Evolutionary conservation across 2,113 vertebrate species (phyloP).

Genomic region (Paradisaea rubra): DNA sequence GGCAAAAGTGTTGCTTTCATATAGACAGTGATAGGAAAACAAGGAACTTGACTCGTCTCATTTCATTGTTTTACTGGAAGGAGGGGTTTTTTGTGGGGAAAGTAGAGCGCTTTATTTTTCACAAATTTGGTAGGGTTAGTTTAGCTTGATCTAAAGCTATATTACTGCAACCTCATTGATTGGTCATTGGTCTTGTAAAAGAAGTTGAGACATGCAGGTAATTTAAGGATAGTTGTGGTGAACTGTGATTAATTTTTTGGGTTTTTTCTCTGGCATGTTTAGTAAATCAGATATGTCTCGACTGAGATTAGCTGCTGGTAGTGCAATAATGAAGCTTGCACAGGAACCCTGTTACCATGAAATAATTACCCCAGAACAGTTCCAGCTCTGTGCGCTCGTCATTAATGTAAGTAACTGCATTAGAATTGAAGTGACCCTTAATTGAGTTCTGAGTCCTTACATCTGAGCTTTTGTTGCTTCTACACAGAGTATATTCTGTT

Average conservation of each 20-base stretch:
- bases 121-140: neutral
- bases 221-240: neutral
- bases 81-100: neutral
- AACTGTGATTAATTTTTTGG: neutral
- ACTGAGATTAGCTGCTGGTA: constrained; percentile 92
- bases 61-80: neutral
- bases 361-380: constrained; percentile 98
- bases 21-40: neutral
- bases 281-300: constrained; percentile 99
- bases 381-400: constrained; percentile 96
- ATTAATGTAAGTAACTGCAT: constrained; percentile 87
- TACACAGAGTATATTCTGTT: neutral
- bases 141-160: neutral
- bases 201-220: neutral
- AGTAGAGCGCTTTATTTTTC: neutral
- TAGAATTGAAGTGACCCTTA: neutral
- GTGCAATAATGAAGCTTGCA: constrained; percentile 98
- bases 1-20: neutral
- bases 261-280: constrained; percentile 40
- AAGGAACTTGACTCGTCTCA: neutral
- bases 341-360: constrained; percentile 99
- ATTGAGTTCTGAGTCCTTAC: neutral
- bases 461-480: neutral
- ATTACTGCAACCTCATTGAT: neutral
- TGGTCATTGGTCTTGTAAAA: neutral